Evolutionary conservation across 2,888 invertebrate species (phyloP), one percentile per base, ranked within the genome.

Genomic region (Neoscelio sp.): DNA sequence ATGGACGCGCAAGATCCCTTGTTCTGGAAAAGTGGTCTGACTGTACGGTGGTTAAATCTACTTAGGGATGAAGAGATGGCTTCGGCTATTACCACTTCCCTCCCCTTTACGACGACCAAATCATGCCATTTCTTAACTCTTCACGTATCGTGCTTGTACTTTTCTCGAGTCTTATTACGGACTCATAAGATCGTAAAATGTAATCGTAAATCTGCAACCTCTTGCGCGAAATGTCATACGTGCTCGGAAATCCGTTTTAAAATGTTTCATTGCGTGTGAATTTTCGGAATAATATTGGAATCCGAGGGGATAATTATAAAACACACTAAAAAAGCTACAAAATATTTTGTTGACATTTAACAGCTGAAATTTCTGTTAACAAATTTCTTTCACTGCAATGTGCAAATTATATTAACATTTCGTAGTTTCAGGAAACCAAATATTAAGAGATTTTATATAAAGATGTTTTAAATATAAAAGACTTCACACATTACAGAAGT

Each of bases 71-170:
- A 64, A 56, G 60, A 38, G 46, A 13, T 35, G 15, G 28, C 28
- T 54, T 56, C 5, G 7, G 17, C 48, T 18, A 48, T 56, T 64
- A 40, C 18, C 46, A 46, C 44, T 54, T 23, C 2, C 20, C 17
- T n/a, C 17, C 6, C 38, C 12, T 26, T 40, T 15, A 5, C 38
- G n/a, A 8, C 2, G 23, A 52, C 40, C 42, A 54, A 73, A 64
- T 64, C 56, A 30, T 56, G 4, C 40, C 54, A 64, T 73, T 64
- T 73, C 56, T 73, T 48, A 73, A 64, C 73, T 38, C 28, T 73
- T 56, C 62, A 71, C 71, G 71, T 62, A 62, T 71, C 54, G 62
- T 17, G 20, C 70, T 52, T 71, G 71, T 44, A 71, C 52, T 71
- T 62, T 54, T 35, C 23, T 17, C 52, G 13, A 35, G 52, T 18